These are phyloP conservation scores for Epinotia ramella DNA, from an alignment of 2,888 invertebrate genomes.

Conservation along the genomic window DNA sequence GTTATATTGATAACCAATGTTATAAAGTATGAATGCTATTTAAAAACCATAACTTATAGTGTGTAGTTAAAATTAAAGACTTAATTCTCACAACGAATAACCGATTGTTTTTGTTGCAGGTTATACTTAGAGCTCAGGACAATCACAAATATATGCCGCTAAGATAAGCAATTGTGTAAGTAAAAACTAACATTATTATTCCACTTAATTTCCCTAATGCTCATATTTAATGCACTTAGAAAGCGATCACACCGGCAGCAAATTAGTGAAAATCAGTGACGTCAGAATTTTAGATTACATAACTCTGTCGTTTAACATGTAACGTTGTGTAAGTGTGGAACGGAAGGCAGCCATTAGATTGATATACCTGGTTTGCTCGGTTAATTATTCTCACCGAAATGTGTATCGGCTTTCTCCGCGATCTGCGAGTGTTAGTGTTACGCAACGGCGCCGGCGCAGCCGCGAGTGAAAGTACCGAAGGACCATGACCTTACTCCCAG, in stretches of 20 bases:
- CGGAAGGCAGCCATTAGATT: conserved; percentile 56
- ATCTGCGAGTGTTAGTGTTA: conserved; percentile 54
- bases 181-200: conserved; percentile 39
- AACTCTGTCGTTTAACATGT: conserved; percentile 47
- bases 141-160: conserved; percentile 77
- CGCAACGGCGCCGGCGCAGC: conserved; percentile 26
- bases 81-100: conserved; percentile 32
- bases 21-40: not conserved
- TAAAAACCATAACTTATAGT: not conserved
- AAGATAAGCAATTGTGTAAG: conserved; percentile 60
- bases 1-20: conserved; percentile 49
- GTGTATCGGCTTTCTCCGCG: conserved; percentile 76
- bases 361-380: conserved; percentile 61
- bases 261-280: conserved; percentile 35
- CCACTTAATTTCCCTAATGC: conserved; percentile 15
- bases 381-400: conserved; percentile 76
- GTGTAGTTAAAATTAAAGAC: not conserved
- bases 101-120: conserved; percentile 70
- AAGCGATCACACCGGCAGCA: conserved; percentile 35
- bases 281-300: conserved; percentile 34
- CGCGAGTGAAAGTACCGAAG: conserved; percentile 47
- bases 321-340: conserved; percentile 66
- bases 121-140: conserved; percentile 65
- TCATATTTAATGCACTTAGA: conserved; percentile 47
- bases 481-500: conserved; percentile 48